Evolutionary conservation across 2,797 vertebrate species (phyloP), one percentile per base, ranked within the genome.

Genomic region (Poeciliopsis presidionis): DNA sequence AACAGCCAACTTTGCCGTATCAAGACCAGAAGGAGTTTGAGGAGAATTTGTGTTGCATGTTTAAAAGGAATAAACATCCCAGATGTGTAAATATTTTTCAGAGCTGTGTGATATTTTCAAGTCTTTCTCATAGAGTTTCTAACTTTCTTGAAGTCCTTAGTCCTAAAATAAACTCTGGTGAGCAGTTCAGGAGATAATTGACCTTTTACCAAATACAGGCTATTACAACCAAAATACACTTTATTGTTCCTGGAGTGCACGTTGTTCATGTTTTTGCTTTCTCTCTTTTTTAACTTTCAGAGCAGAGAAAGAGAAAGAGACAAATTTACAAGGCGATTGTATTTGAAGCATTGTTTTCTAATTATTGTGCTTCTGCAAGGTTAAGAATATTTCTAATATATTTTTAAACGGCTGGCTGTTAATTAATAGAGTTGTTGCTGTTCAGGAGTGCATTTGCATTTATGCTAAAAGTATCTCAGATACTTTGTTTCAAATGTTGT

Each of bases 181-280:
- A 20, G 12, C 36, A 12, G 7, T 5, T 67, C 39, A 63, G 16
- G 61, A 36, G 61, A 36, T 65, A 22, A 36, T 65, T 65, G 61
- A 18, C 61, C 61, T 65, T 61, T 61, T 16, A 18, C 18, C 9
- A 65, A 39, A 33, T 1, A 22, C 36, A 20, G 2, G 57, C 36
- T 67, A 41, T 67, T 67, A 25, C 36, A 67, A 41, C 36, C 22
- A 41, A 22, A 25, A 67, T 12, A 4, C n/a, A 33, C 12, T 72
- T 16, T 30, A 80, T 84, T 76, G 22, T 49, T 67, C 11, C 14
- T 51, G 72, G 76, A 85, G 61, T 69, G n/a, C 81, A 74, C 33
- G 55, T 16, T 81, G 80, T 63, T 75, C 18, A 11, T 28, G 5
- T 57, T 45, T 47, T 51, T 43, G 18, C 12, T 59, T 63, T 51